Percentiles rank a stretch among this genome's conserved stretches.
Evolutionary conservation across 2,888 invertebrate genomes (phyloP).

Genomic region (Zygothrica quintamaculata): DNA sequence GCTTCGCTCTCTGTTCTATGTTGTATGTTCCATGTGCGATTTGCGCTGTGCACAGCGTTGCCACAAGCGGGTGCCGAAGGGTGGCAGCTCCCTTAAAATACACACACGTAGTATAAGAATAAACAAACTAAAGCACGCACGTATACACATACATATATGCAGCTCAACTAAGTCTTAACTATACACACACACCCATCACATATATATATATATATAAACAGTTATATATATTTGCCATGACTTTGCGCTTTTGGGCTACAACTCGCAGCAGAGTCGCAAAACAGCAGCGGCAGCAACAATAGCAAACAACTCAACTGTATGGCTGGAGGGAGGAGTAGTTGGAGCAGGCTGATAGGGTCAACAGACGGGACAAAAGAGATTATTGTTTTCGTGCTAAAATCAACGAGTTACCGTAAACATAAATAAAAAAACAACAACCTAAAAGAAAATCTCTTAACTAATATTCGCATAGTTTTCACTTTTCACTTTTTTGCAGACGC

Average conservation of each 20-base stretch:
- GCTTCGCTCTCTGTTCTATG: conserved; percentile 8
- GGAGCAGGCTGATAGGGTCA: no score
- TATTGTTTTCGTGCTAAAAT: conserved; percentile 54
- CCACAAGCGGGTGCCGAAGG: neutral
- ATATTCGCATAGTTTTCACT: conserved; percentile 28
- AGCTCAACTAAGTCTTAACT: conserved; percentile 15
- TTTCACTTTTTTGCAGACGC: no score
- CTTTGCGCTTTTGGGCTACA: conserved; percentile 65
- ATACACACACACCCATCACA: conserved; percentile 22
- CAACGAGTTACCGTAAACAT: conserved; percentile 17
- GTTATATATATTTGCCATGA: conserved; percentile 60
- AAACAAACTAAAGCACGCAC: conserved; percentile 32
- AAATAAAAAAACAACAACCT: neutral
- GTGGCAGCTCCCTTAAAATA: conserved; percentile 26
- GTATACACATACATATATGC: conserved; percentile 29
- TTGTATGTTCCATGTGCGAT: neutral
- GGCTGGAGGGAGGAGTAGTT: no score
- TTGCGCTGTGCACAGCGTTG: neutral
- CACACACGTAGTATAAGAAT: conserved; percentile 18
- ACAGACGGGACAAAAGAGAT: conserved; percentile 16
- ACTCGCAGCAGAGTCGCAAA: no score
- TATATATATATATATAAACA: no score
- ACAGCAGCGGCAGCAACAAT: conserved; percentile 7
- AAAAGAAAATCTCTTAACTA: conserved; percentile 28
- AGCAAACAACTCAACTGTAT: neutral